Base-by-base conservation (phyloP, 1,140 invertebrate genomes). In the Drosophila sulfurigaster region DNA sequence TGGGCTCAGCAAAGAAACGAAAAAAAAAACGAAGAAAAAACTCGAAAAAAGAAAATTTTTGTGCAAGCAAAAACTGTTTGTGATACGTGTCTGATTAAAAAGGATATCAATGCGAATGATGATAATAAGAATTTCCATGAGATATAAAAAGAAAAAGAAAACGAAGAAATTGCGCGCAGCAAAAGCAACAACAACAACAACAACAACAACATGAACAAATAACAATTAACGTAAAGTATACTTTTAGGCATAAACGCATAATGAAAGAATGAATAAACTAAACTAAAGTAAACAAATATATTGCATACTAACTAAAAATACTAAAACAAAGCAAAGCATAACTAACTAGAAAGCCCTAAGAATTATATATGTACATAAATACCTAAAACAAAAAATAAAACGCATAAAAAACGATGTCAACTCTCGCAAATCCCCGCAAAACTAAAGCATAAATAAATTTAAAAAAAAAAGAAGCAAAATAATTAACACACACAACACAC, bases 1-100 rank as follows among this genome's bases (percentile, higher is more conserved):
- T 41, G 59, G 69, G 66, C 62, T 65, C 60, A 43, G 52, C 11
- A 25, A 25, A 25, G 20, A 25, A 25, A 25, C 58, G 67, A 60
- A 49, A 62, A 15, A 15, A 6, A n/a, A 16, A 15, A 48, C 63
- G 64, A 59, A 38, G 46, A 51, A 25, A 25, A 25, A 25, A 25
- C 20, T 56, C 49, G 49, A 30, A 65, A 41, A 65, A 62, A 43
- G 65, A 69, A 43, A 49, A 54, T 48, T 48, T 49, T 63, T 54
- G 81, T 79, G 80, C 54, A 87, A 78, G 72, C 60, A 70, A 83
- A 79, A 87, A 83, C 69, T 72, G 86, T 92, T 88, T 91, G 91
- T 91, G 91, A 91, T 91, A 91, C 32, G 90, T 91, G 90, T 91
- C 87, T 91, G 82, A 87, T 78, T 25, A 69, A 91, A 91, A 83